These are phyloP conservation scores for Harpagoxenus sublaevis DNA, from an alignment of 2,888 invertebrate genomes.

Conservation along the genomic window DNA sequence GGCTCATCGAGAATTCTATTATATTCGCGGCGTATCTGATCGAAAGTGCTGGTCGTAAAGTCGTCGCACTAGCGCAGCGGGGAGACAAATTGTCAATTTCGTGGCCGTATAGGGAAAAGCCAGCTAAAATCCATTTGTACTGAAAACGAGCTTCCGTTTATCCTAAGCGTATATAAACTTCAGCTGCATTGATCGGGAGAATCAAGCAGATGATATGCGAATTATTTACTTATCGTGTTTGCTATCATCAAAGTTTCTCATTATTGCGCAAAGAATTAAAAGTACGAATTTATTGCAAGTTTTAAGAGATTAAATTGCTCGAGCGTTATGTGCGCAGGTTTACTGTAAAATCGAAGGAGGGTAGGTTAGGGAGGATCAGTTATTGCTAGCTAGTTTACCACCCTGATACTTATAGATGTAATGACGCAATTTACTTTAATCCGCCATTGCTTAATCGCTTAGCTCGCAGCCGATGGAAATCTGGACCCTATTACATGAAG, in stretches of 20 bases:
- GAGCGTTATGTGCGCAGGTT: not conserved
- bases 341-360: not conserved
- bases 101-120: not conserved
- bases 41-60: slow-evolving; percentile 15
- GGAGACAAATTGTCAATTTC: slow-evolving; percentile 23
- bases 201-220: not conserved
- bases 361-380: not conserved
- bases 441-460: slow-evolving; percentile 32
- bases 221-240: not conserved
- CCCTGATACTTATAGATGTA: not conserved
- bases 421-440: slow-evolving; percentile 32
- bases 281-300: not conserved
- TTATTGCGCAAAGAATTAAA: not conserved
- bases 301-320: not conserved
- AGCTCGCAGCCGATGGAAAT: slow-evolving; percentile 19
- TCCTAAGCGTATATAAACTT: not conserved
- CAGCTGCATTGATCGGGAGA: not conserved
- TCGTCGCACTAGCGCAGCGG: not conserved
- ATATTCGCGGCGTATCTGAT: slow-evolving; percentile 23
- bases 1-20: slow-evolving; percentile 49
- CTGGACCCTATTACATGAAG: not conserved
- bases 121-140: not conserved
- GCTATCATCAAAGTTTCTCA: not conserved
- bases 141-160: slow-evolving; percentile 11
- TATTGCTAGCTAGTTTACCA: slow-evolving; percentile 10